Evolutionary conservation across 1,140 invertebrate genomes (phyloP).

Genomic region (Heterodera carotae): DNA sequence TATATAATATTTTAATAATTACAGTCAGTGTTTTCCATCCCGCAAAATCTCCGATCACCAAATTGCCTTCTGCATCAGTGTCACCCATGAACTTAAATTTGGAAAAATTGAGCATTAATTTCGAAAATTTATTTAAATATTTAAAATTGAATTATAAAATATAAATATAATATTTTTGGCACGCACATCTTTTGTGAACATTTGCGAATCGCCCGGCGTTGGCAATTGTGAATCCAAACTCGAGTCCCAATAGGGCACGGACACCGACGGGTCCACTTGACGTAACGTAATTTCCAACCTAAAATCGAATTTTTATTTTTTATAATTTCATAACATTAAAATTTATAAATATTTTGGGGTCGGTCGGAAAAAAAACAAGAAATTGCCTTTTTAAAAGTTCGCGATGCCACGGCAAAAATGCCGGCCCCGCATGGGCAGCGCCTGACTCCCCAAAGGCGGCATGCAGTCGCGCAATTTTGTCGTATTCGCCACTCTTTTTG

Average conservation of each 20-base stretch:
- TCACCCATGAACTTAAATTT: constrained; percentile 57
- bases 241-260: constrained; percentile 50
- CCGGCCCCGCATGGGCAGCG: constrained; percentile 49
- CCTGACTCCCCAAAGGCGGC: constrained; percentile 53
- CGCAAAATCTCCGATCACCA: constrained; percentile 43
- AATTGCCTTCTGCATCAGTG: constrained; percentile 54
- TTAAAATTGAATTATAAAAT: too few relatives aligned
- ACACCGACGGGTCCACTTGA: constrained; percentile 41
- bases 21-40: constrained; percentile 41
- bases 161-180: constrained; percentile 5
- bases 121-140: too few relatives aligned
- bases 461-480: constrained; percentile 53
- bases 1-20: not conserved
- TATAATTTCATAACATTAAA: too few relatives aligned
- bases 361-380: too few relatives aligned
- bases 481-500: constrained; percentile 64
- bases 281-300: constrained; percentile 51
- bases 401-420: constrained; percentile 51
- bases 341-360: too few relatives aligned
- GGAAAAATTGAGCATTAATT: too few relatives aligned
- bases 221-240: not conserved
- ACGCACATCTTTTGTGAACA: constrained; percentile 9
- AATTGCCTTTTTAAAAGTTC: constrained; percentile 43
- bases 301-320: not conserved
- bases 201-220: not conserved